Percentiles rank a stretch among this genome's conserved stretches.
These are phyloP conservation scores for Ericerus pela DNA, from an alignment of 1,140 invertebrate genomes.

Conservation along the genomic window DNA sequence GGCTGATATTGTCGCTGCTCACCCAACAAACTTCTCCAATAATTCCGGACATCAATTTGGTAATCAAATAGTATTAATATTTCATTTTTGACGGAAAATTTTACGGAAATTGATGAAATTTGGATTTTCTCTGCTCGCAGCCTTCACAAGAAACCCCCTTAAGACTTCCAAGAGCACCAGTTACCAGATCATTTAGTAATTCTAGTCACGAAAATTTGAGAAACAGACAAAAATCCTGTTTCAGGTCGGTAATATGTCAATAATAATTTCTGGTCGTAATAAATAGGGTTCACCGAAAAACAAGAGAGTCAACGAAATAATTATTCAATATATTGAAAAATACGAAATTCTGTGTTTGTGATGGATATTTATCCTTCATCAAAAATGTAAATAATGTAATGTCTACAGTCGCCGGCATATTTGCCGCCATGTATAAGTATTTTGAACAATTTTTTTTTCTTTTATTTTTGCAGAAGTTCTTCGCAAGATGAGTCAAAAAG, in stretches of 20 bases:
- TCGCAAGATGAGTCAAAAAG: conserved; percentile 19
- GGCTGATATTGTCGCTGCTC: conserved; percentile 46
- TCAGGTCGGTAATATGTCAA: neutral
- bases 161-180: neutral
- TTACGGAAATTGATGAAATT: neutral
- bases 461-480: conserved; percentile 14
- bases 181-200: conserved; percentile 2
- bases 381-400: neutral
- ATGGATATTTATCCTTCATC: neutral
- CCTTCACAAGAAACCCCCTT: neutral
- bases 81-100: neutral
- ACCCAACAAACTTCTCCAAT: conserved; percentile 31
- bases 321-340: neutral
- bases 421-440: neutral
- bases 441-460: neutral
- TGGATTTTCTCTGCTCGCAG: neutral
- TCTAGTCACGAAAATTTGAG: conserved; percentile 1
- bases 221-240: neutral
- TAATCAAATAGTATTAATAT: neutral
- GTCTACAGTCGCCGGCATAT: neutral
- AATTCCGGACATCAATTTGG: neutral
- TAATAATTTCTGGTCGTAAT: too few species aligned
- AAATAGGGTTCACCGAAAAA: too few species aligned
- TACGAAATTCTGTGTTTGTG: neutral
- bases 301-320: neutral